Conservation (phyloP, 1,140 invertebrate genomes). For the Musca domestica region DNA sequence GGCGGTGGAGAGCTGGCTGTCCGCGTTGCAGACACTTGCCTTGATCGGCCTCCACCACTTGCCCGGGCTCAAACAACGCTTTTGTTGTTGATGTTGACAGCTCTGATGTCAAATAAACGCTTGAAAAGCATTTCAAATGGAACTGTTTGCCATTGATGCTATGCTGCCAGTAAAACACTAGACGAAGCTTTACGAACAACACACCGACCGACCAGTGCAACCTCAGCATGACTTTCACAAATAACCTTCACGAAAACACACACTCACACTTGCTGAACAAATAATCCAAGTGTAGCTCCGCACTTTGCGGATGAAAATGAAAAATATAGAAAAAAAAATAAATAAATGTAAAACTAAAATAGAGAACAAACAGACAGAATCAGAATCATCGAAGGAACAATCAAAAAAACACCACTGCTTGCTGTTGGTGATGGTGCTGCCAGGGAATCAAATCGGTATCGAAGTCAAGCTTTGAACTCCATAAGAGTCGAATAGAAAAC, state of each 20-base stretch:
- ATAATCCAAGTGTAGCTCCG: neutral
- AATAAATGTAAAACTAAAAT: neutral
- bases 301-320: conserved; percentile 16
- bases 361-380: neutral
- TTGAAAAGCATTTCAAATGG: conserved; percentile 19
- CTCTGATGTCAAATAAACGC: conserved; percentile 14
- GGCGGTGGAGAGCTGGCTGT: too few species aligned
- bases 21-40: neutral
- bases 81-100: conserved; percentile 16
- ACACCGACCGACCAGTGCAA: neutral
- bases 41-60: neutral
- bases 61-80: neutral
- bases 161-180: neutral
- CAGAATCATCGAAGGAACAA: neutral
- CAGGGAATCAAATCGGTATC: conserved; percentile 10
- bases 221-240: conserved; percentile 19
- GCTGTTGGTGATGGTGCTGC: too few species aligned
- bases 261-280: conserved; percentile 6
- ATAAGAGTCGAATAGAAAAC: neutral
- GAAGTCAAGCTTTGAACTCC: neutral
- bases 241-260: conserved; percentile 18
- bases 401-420: neutral
- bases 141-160: neutral
- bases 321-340: neutral
- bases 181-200: neutral